A percentile compares a stretch with the other conserved stretches of the same genome.
Conservation (phyloP, 2,113 vertebrate species). For the Perca schrenkii region DNA sequence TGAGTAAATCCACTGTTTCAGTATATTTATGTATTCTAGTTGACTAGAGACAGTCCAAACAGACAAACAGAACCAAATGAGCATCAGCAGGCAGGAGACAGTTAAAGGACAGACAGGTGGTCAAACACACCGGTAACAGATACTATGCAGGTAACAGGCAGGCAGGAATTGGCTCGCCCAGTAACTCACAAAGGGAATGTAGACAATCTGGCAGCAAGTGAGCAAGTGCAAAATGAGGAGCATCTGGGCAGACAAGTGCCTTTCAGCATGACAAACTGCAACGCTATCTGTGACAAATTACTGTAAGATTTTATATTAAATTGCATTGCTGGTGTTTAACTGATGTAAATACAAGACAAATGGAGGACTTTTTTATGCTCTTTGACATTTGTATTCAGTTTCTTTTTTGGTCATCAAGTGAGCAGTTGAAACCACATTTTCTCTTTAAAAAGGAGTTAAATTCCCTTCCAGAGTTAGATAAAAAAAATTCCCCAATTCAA, state of each 20-base stretch:
- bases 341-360: not conserved
- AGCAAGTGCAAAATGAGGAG: slow-evolving; percentile 29
- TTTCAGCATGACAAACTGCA: slow-evolving; percentile 16
- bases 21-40: not conserved
- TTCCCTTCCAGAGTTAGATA: slow-evolving; percentile 11
- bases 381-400: not conserved
- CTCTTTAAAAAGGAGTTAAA: slow-evolving; percentile 1
- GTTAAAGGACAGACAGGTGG: slow-evolving; percentile 25
- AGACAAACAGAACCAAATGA: not conserved
- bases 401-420: not conserved
- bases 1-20: not conserved
- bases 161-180: slow-evolving; percentile 2
- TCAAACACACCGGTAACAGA: slow-evolving; percentile 19
- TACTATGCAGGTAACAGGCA: slow-evolving; percentile 10
- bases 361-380: not conserved
- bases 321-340: not conserved
- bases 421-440: not conserved
- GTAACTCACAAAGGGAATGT: slow-evolving; percentile 19
- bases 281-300: slow-evolving; percentile 2
- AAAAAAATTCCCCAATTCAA: slow-evolving; percentile 29
- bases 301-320: not conserved
- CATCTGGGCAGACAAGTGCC: slow-evolving; percentile 19
- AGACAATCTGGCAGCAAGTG: slow-evolving; percentile 20
- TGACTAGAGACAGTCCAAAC: not conserved
- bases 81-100: not conserved